Percentiles rank a stretch among this genome's conserved stretches.
These are phyloP conservation scores for Hyperoplus immaculatus DNA, from an alignment of 2,797 vertebrate species.

Conservation along the genomic window DNA sequence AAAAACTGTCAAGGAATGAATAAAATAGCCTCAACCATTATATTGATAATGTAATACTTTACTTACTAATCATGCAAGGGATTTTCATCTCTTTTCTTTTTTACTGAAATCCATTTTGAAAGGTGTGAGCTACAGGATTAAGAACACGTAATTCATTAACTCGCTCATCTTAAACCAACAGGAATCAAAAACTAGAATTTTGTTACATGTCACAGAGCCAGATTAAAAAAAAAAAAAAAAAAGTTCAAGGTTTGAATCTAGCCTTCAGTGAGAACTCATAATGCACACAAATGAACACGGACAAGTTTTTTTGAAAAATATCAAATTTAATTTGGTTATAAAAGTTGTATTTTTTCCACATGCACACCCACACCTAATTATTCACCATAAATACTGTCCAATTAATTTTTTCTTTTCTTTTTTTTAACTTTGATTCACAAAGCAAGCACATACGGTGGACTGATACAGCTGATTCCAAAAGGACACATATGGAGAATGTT, in stretches of 20 bases:
- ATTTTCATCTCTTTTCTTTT: neutral
- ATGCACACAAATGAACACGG: conserved; percentile 32
- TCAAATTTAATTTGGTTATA: conserved; percentile 97
- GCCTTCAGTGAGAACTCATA: neutral
- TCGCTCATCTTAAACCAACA: neutral
- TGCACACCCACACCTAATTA: conserved; percentile 92
- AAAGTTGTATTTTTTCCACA: conserved; percentile 90
- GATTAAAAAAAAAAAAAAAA: too few species aligned
- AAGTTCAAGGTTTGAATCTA: neutral
- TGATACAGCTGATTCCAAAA: conserved; percentile 86
- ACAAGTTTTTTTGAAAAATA: conserved; percentile 87
- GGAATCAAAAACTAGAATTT: too few species aligned
- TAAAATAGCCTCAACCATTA: neutral
- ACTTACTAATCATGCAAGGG: neutral
- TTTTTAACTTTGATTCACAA: conserved; percentile 85
- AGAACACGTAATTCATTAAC: neutral
- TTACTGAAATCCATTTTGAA: neutral
- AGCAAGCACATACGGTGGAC: conserved; percentile 89
- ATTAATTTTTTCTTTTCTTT: conserved; percentile 69
- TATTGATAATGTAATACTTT: neutral
- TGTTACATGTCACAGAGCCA: neutral
- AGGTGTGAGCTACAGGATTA: neutral
- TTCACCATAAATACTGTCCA: conserved; percentile 90
- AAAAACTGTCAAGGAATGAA: neutral
- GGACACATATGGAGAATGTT: conserved; percentile 92